A percentile compares a stretch with the other conserved stretches of the same genome.
Evolutionary conservation across 2,113 vertebrate genomes (phyloP).

Genomic region (Callipepla californica): DNA sequence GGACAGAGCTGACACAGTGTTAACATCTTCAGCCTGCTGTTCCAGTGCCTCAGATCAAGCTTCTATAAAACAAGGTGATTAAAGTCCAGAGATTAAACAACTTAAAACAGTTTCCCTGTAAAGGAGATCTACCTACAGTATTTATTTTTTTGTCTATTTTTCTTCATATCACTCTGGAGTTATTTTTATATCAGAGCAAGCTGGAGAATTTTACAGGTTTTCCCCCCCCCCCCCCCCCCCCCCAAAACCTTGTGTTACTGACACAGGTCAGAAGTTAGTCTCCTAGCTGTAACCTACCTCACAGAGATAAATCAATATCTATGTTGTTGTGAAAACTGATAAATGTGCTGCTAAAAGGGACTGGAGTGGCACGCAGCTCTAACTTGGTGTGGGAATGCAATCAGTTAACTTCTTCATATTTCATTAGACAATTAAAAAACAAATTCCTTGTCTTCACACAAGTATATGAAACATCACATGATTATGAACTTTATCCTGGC

Average conservation of each 20-base stretch:
- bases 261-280: slow-evolving; percentile 18
- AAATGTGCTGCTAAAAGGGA: not conserved
- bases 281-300: not conserved
- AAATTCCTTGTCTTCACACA: not conserved
- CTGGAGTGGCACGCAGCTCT: not conserved
- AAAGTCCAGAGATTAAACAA: not conserved
- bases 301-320: not conserved
- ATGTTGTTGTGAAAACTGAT: not conserved
- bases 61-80: not conserved
- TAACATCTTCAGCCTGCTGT: not conserved
- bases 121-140: not conserved
- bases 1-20: not conserved
- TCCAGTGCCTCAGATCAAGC: not conserved
- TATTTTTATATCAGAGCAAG: not conserved
- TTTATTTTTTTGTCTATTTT: not conserved
- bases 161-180: not conserved
- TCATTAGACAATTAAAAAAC: not conserved
- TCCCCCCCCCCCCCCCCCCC: too few relatives aligned
- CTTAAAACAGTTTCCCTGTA: not conserved
- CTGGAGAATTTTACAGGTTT: not conserved
- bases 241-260: not conserved
- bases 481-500: not conserved
- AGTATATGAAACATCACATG: fast-evolving
- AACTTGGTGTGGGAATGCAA: not conserved
- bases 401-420: not conserved